phyloP scores from a whole-genome alignment of 2,113 vertebrate species.

The Syngnathoides biaculeatus region DNA sequence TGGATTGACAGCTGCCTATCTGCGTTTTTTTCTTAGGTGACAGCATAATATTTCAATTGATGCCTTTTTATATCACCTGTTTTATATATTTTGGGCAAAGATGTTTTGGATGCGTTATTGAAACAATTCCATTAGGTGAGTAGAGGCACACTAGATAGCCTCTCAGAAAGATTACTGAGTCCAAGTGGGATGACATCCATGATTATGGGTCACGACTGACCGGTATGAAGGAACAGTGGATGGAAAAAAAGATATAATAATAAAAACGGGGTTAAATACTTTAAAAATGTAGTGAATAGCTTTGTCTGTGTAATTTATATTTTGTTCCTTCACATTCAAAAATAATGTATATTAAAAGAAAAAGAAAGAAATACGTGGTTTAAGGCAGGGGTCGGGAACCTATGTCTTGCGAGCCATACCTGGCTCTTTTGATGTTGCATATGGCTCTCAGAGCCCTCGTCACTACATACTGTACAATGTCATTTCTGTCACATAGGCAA shows the following conservation, averaged over 20 bases:
- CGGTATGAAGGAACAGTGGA: conserved; percentile 18
- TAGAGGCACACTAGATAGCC: conserved; percentile 42
- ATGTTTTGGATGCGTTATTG: conserved; percentile 51
- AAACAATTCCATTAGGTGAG: conserved; percentile 64
- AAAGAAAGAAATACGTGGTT: no score
- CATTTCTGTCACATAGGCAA: no score
- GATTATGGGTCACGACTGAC: conserved; percentile 52
- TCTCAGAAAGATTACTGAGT: conserved; percentile 71
- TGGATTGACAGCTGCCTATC: conserved; percentile 9
- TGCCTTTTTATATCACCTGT: conserved; percentile 23
- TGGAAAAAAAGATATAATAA: background rate
- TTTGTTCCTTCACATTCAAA: background rate
- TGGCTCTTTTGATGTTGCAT: no score
- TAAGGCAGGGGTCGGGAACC: no score
- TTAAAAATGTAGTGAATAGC: background rate
- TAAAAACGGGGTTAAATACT: background rate
- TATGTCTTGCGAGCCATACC: no score
- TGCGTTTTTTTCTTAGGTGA: conserved; percentile 14
- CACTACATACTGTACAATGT: no score
- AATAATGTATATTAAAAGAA: background rate
- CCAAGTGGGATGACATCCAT: conserved; percentile 36
- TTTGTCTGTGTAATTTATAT: background rate
- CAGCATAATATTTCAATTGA: conserved; percentile 17
- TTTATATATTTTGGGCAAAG: conserved; percentile 36
- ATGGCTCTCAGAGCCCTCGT: no score